Conservation (phyloP, 2,888 invertebrate species). For the Drosophila peninsularis region DNA sequence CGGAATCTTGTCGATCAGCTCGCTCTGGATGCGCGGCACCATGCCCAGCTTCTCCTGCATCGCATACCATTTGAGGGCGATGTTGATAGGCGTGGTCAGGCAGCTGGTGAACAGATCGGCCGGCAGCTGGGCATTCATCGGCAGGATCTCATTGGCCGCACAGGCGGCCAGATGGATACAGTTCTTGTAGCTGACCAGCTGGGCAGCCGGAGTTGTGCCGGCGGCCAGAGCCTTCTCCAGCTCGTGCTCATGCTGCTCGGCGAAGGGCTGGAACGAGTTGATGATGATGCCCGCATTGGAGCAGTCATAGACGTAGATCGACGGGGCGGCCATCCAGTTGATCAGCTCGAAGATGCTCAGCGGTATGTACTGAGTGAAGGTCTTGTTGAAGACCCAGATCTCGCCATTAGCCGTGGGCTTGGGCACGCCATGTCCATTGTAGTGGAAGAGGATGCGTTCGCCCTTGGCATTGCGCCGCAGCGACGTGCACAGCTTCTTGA, state of each 20-base stretch:
- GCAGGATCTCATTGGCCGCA: conserved; percentile 95
- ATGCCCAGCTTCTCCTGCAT: conserved; percentile 91
- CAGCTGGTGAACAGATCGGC: conserved; percentile 99
- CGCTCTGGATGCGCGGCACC: conserved; percentile 92
- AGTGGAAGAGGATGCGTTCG: conserved; percentile 98
- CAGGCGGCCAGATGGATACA: conserved; percentile 99
- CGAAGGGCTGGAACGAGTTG: conserved; percentile 94
- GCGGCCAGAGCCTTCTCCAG: conserved; percentile 85
- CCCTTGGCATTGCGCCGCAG: conserved; percentile 98
- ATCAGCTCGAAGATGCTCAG: conserved; percentile 99
- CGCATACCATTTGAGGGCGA: conserved; percentile 97
- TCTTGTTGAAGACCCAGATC: conserved; percentile 99
- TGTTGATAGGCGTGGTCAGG: conserved; percentile 98
- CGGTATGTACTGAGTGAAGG: conserved; percentile 99
- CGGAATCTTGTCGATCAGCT: conserved; percentile 97
- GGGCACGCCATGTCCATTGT: conserved; percentile 99
- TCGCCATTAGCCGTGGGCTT: conserved; percentile 99
- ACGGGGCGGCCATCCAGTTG: conserved; percentile 99
- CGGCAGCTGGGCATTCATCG: conserved; percentile 98
- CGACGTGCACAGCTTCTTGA: conserved; percentile 97
- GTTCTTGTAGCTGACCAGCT: conserved; percentile 88
- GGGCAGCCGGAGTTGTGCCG: conserved; percentile 24
- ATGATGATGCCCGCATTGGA: conserved; percentile 99
- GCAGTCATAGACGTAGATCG: conserved; percentile 99
- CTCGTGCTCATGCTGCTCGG: conserved; percentile 95